Base-by-base conservation (phyloP, 2,113 vertebrate genomes). In the Amia ocellicauda region DNA sequence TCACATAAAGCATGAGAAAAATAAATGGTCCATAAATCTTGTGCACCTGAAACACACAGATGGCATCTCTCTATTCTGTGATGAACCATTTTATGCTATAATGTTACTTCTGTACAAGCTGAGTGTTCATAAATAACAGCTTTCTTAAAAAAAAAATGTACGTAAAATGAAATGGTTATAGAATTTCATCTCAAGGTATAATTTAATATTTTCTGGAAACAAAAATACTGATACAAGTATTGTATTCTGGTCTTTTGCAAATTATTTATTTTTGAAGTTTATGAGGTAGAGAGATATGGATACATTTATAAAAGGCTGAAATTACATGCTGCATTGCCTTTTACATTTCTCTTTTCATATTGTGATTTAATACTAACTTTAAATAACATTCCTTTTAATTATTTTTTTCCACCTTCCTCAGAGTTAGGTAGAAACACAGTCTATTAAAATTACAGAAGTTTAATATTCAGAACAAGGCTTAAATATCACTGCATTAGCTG, bases 321-420 rank as follows among this genome's bases (percentile, higher is more conserved):
- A 84, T 89, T 83, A 85, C 79, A 86, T 75, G 83, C 76, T 56
- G 78, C 84, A 82, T 84, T 85, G 78, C 63, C 74, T 83, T 84
- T 82, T 82, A 87, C 69, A 77, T 63, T 80, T 80, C 80, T 83
- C 70, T 83, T 85, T 85, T 79, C 60, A 74, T 62, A 5, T 36
- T 68, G 40, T 67, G 75, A 68, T 82, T 76, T 81, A 77, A 77
- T 80, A 78, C 71, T 73, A 3, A 14, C 77, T 64, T 67, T 69
- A 70, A 57, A 80, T 71, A 74, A 69, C 70, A 69, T 74, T 36
- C 20, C 73, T 71, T 70, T 75, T 57, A 78, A 68, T 77, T 69
- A 71, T 71, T 79, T 77, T 78, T 28, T 59, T 54, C 65, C 42
- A 45, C 74, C 31, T 67, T 40, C 23, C 56, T 36, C 11, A 11